These are phyloP conservation scores for Blastobasis lacticolella DNA, from an alignment of 2,888 invertebrate species.

Conservation along the genomic window DNA sequence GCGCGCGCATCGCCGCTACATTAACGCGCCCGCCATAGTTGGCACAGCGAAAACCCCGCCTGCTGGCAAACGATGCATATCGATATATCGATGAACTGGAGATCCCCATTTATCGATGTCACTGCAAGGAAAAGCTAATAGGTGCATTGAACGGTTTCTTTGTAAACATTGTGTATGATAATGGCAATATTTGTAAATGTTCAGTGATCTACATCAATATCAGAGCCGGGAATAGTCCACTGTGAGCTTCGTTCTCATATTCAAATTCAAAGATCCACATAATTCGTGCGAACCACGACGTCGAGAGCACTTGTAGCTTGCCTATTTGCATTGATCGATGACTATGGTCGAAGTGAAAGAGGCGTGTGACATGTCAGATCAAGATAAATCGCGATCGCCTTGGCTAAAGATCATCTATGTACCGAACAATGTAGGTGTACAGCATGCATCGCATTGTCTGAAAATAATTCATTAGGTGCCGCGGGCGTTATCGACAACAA, in stretches of 20 bases:
- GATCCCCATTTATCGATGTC: constrained; percentile 16
- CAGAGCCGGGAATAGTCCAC: no score
- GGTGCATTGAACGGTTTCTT: constrained; percentile 36
- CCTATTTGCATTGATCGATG: constrained; percentile 9
- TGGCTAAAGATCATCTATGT: constrained; percentile 1
- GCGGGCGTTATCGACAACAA: neutral
- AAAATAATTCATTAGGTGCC: no score
- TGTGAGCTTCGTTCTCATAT: neutral
- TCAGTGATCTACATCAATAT: neutral
- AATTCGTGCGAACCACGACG: constrained; percentile 3
- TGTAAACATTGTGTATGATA: constrained; percentile 12
- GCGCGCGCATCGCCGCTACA: constrained; percentile 53
- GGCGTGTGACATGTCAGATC: constrained; percentile 7
- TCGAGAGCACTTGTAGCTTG: constrained; percentile 2
- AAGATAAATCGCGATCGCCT: constrained; percentile 5
- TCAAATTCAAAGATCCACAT: constrained; percentile 7
- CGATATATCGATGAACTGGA: constrained; percentile 43
- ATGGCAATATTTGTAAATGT: neutral
- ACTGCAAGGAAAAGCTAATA: constrained; percentile 28
- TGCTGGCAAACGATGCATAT: constrained; percentile 43
- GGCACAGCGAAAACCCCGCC: constrained; percentile 61
- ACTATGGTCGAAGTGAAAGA: constrained; percentile 7
- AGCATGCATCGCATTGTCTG: neutral
- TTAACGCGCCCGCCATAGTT: constrained; percentile 72
- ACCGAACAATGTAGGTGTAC: neutral